Base-by-base conservation (phyloP, 2,888 invertebrate species). In the Pilophorus perplexus region DNA sequence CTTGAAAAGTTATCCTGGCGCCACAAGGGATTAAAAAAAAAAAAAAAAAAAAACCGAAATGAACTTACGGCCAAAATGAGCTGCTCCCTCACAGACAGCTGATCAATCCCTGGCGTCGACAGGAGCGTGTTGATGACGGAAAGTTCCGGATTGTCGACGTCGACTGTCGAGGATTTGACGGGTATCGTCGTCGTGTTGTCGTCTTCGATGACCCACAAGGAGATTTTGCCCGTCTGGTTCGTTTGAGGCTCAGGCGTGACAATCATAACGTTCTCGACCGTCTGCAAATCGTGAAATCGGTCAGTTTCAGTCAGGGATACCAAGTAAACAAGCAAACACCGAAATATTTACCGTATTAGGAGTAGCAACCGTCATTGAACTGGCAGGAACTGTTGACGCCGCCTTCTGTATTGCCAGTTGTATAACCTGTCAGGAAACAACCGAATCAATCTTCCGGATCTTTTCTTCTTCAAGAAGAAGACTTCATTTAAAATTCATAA, bases 341-440 rank as follows among this genome's bases (percentile, higher is more conserved):
- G n/a, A n/a, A n/a, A n/a, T n/a, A n/a, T n/a, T n/a, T n/a, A n/a
- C n/a, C n/a, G n/a, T n/a, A n/a, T n/a, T n/a, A n/a, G n/a, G n/a
- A n/a, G n/a, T n/a, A n/a, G n/a, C n/a, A n/a, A n/a, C 20, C 1
- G 64, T 42, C 10, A 64, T 67, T 18, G 64, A 54, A 22, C 66
- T 62, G 3, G 6, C 6, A 38, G 37, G 37, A n/a, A 3, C 22
- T 57, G 37, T 57, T n/a, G 42, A 44, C 10, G 55, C 42, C 10
- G 72, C 71, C 57, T 70, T 65, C 42, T 72, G 70, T 23, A 72
- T 72, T 1, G 72, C 72, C 27, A 72, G 62, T 67, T 72, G 71
- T 48, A 72, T 71, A 3, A 72, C 71, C 72, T 72, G 46, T 25
- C 38, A 54, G 33, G 16, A 50, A 14, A 55, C 18, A 16, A 14